A percentile compares a stretch with the other conserved stretches of the same genome.
These are phyloP conservation scores for Fundulus diaphanus DNA, from an alignment of 2,797 vertebrate genomes.

Conservation along the genomic window DNA sequence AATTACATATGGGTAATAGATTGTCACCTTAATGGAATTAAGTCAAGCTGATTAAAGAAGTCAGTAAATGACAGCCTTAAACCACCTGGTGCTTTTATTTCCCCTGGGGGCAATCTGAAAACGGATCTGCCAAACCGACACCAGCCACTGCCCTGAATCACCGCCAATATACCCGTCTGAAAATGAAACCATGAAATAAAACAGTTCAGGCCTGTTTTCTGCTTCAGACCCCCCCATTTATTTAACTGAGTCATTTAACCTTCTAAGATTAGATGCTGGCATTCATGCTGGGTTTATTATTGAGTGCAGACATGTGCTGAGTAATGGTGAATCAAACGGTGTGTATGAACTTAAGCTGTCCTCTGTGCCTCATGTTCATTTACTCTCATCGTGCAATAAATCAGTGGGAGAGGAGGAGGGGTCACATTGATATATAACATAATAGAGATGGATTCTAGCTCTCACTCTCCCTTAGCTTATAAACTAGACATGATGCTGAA, in stretches of 20 bases:
- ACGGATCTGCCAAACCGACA: neutral
- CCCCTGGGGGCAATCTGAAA: constrained; percentile 1
- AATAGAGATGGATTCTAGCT: constrained; percentile 72
- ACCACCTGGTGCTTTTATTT: constrained; percentile 11
- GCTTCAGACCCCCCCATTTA: neutral
- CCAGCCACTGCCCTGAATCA: neutral
- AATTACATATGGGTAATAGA: constrained; percentile 4
- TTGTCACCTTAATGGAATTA: constrained; percentile 9
- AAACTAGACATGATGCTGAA: constrained; percentile 44
- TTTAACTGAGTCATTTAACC: constrained; percentile 23
- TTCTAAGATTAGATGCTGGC: constrained; percentile 26
- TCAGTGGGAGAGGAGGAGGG: constrained; percentile 44
- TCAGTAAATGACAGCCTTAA: neutral
- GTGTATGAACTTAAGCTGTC: constrained; percentile 31
- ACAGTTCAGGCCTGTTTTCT: neutral
- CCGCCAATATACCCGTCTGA: neutral
- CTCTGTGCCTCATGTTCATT: constrained; percentile 63
- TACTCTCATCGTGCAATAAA: constrained; percentile 56
- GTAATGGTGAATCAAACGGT: constrained; percentile 13
- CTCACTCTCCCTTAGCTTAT: constrained; percentile 47
- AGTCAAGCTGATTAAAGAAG: constrained; percentile 1
- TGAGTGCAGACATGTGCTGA: constrained; percentile 1
- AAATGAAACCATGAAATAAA: neutral
- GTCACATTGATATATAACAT: constrained; percentile 65
- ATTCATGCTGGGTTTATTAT: constrained; percentile 24